These are phyloP conservation scores for Orycteropus afer DNA, from an alignment of 2,113 vertebrate genomes.

Conservation along the genomic window DNA sequence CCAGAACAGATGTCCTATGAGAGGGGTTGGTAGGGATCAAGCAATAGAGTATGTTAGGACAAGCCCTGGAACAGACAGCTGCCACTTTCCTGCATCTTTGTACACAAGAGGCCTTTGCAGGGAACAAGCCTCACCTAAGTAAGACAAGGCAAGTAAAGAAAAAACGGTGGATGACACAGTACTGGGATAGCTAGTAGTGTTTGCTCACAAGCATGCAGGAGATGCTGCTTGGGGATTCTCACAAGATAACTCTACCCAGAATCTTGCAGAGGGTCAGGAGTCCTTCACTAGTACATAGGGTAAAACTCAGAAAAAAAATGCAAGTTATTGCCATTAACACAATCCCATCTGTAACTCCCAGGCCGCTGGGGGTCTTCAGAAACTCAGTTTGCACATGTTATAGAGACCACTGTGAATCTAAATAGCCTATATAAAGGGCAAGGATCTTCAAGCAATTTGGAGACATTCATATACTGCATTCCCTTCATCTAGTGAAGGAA, in stretches of 20 bases:
- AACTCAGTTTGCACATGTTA: background rate
- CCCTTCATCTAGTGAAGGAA: conserved; percentile 57
- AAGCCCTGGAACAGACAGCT: background rate
- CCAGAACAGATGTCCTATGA: background rate
- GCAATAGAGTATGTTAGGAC: background rate
- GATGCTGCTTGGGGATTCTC: background rate
- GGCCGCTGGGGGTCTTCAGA: background rate
- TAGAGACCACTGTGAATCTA: background rate
- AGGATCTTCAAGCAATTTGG: conserved; percentile 57
- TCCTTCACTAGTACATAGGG: background rate
- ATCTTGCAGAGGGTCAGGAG: background rate
- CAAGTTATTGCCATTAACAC: background rate
- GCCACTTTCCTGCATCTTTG: background rate
- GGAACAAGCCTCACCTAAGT: background rate
- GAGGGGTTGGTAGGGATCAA: background rate
- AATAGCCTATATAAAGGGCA: conserved; percentile 41
- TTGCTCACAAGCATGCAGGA: background rate
- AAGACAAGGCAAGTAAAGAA: background rate
- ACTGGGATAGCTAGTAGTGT: no score
- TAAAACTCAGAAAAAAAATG: background rate
- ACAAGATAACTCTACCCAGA: background rate
- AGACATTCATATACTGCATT: conserved; percentile 52
- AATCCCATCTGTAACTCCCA: background rate
- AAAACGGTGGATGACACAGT: background rate
- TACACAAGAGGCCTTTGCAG: background rate